phyloP scores from a whole-genome alignment of 2,797 vertebrate species.

The Podarcis lilfordi region DNA sequence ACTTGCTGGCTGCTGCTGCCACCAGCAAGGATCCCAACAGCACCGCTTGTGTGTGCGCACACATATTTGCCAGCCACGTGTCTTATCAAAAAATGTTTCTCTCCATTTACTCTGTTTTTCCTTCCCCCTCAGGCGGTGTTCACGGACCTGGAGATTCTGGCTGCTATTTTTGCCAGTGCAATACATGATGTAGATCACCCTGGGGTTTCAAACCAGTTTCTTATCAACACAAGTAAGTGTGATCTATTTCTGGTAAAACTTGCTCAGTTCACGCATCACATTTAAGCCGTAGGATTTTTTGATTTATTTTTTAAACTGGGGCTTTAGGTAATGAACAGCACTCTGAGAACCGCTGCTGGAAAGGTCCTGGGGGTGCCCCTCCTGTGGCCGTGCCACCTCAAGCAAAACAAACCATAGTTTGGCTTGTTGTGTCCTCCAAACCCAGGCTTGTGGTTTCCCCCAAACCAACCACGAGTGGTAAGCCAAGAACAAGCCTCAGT shows the following conservation, averaged over 20 bases:
- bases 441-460: no score
- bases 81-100: constrained; percentile 5
- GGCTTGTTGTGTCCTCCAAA: no score
- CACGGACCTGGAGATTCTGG: constrained; percentile 97
- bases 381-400: no score
- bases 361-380: no score
- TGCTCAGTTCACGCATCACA: background rate
- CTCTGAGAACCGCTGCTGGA: no score
- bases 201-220: constrained; percentile 98
- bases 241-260: background rate
- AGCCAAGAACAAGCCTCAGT: no score
- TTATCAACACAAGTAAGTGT: constrained; percentile 97
- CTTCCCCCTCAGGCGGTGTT: constrained; percentile 89
- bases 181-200: constrained; percentile 99
- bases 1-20: no score
- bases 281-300: no score
- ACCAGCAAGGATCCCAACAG: no score
- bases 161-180: constrained; percentile 98
- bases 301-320: background rate
- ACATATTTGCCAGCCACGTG: background rate
- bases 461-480: no score
- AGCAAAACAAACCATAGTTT: no score
- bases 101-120: constrained; percentile 2
- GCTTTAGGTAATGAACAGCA: background rate
- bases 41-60: no score